Percentiles rank a stretch among this genome's conserved stretches.
Evolutionary conservation across 2,797 vertebrate genomes (phyloP).

Genomic region (Mormyrus hasselquistii): DNA sequence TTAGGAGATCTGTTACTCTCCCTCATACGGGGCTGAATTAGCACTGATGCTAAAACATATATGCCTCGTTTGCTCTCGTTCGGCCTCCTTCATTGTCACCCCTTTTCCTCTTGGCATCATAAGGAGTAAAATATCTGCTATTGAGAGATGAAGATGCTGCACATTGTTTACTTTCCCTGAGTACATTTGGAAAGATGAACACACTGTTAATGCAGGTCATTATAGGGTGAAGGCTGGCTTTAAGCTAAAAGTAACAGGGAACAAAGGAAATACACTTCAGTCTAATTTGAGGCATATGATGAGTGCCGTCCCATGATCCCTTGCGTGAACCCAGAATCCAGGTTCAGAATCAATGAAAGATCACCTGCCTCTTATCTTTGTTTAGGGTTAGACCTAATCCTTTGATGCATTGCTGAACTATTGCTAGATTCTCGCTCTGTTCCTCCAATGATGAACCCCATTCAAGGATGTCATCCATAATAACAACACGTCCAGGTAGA

Average conservation of each 20-base stretch:
- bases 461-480: background rate
- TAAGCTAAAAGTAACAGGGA: background rate
- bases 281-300: background rate
- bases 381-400: too few species aligned
- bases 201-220: background rate
- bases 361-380: background rate
- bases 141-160: conserved; percentile 34
- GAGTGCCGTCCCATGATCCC: background rate
- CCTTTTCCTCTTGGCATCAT: background rate
- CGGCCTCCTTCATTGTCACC: background rate
- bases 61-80: conserved; percentile 20
- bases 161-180: background rate
- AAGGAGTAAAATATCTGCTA: conserved; percentile 20
- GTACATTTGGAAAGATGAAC: background rate
- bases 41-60: background rate
- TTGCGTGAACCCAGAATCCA: background rate
- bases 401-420: too few species aligned
- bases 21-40: conserved; percentile 23
- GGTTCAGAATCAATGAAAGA: background rate
- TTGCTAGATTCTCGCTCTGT: too few species aligned
- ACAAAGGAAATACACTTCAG: background rate
- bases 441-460: too few species aligned
- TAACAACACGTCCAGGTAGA: background rate
- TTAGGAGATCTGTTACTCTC: background rate
- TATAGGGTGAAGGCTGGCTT: background rate